Evolutionary conservation across 2,113 vertebrate species (phyloP).

Genomic region (Isurus oxyrinchus): DNA sequence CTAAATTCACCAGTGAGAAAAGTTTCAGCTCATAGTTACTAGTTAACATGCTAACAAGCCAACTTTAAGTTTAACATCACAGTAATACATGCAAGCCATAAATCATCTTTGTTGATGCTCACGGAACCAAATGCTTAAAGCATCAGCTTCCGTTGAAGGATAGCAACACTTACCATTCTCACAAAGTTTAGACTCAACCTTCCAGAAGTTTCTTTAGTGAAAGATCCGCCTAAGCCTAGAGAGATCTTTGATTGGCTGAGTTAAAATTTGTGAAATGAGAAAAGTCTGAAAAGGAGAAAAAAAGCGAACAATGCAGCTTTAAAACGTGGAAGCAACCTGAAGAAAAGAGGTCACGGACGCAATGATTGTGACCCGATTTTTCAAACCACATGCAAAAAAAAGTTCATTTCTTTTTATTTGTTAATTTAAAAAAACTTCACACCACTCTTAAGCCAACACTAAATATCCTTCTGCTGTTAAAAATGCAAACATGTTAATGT

Average conservation of each 20-base stretch:
- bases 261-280: conserved; percentile 15
- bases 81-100: background rate
- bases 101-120: background rate
- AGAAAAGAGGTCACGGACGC: background rate
- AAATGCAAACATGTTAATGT: background rate
- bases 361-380: background rate
- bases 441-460: background rate
- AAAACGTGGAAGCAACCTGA: background rate
- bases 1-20: background rate
- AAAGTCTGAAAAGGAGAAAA: background rate
- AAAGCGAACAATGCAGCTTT: background rate
- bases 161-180: background rate
- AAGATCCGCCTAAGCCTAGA: background rate
- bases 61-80: background rate
- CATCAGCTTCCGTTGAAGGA: background rate
- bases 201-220: background rate
- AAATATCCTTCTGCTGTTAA: background rate
- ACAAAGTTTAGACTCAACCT: conserved; percentile 18
- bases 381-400: background rate
- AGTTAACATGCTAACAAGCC: background rate
- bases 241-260: background rate
- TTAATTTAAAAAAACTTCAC: background rate
- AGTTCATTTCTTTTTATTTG: background rate
- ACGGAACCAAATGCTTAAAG: background rate
- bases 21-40: background rate